Percentiles rank a stretch among this genome's conserved stretches.
phyloP scores from a whole-genome alignment of 2,797 vertebrate species.

The Eurystomus glaucurus region DNA sequence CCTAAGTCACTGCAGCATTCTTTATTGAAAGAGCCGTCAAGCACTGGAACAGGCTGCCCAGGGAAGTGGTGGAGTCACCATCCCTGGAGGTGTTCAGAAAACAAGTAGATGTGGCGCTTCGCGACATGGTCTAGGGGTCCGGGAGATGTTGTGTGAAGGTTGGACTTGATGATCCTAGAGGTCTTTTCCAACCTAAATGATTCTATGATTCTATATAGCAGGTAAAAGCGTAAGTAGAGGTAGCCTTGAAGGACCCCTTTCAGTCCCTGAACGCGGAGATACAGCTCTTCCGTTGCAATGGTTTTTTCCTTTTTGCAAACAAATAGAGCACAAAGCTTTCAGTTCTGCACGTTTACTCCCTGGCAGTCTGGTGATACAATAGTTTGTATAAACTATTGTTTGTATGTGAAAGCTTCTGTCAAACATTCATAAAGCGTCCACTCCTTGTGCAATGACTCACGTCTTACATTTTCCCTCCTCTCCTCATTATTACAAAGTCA shows the following conservation, averaged over 20 bases:
- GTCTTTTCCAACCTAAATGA: too few species aligned
- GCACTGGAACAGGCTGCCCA: too few species aligned
- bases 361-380: neutral
- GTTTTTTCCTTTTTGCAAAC: neutral
- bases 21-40: too few species aligned
- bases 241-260: neutral
- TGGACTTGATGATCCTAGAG: too few species aligned
- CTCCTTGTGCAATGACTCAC: slow-evolving; percentile 37
- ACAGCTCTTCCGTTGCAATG: neutral
- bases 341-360: neutral
- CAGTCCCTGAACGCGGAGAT: neutral
- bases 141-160: too few species aligned
- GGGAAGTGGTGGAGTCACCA: too few species aligned
- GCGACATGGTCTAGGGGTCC: too few species aligned
- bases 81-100: too few species aligned
- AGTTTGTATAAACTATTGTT: neutral
- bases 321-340: neutral
- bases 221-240: neutral
- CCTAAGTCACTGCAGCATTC: neutral
- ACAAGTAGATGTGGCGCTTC: too few species aligned
- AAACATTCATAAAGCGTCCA: neutral
- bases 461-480: neutral
- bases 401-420: neutral
- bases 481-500: slow-evolving; percentile 30
- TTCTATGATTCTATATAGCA: neutral